These are phyloP conservation scores for Micropoecilia bifurca DNA, from an alignment of 2,797 vertebrate species.

Conservation along the genomic window DNA sequence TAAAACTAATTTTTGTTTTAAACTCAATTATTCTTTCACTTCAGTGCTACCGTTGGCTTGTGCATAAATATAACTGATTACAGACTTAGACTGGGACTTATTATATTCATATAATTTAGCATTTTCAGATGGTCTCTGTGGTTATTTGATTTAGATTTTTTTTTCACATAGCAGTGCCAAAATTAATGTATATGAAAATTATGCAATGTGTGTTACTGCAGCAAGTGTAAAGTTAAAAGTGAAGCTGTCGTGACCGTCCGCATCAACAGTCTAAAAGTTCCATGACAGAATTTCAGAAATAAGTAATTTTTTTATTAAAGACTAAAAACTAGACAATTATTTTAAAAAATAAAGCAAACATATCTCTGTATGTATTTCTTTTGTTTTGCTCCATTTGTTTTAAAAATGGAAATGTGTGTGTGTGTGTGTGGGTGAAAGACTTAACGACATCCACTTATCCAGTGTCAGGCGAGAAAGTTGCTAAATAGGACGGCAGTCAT, in stretches of 20 bases:
- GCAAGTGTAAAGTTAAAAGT: not conserved
- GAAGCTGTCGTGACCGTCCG: not conserved
- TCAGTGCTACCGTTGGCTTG: not conserved
- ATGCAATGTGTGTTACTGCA: not conserved
- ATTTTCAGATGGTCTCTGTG: not conserved
- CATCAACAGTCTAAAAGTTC: not conserved
- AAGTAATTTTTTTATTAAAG: not conserved
- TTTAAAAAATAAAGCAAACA: not conserved
- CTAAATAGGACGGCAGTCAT: slow-evolving; percentile 69
- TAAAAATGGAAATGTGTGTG: not conserved
- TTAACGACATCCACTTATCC: slow-evolving; percentile 56
- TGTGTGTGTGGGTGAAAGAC: slow-evolving; percentile 4
- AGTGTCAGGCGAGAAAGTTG: slow-evolving; percentile 48
- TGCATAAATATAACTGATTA: not conserved
- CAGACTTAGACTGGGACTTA: no score
- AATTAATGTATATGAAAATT: not conserved
- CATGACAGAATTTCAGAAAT: not conserved
- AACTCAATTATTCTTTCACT: not conserved
- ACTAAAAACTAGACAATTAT: not conserved
- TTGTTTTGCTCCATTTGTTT: not conserved
- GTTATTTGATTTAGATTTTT: not conserved
- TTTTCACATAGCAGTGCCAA: no score
- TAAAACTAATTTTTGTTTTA: not conserved
- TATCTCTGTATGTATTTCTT: not conserved
- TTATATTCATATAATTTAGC: no score